phyloP scores from a whole-genome alignment of 2,113 vertebrate genomes.

The Pica pica region DNA sequence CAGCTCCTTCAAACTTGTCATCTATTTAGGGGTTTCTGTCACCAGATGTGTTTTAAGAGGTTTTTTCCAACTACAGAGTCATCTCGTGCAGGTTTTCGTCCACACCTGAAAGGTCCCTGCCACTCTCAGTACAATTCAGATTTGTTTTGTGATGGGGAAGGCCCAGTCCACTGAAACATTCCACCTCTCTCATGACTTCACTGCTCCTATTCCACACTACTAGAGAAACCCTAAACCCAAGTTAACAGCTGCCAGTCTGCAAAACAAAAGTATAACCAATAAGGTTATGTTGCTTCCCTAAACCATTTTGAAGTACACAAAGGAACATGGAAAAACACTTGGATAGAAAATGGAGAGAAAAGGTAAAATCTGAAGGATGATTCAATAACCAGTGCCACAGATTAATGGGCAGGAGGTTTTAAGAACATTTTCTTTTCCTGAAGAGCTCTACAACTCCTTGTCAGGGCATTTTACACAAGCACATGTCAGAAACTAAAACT shows the following conservation, averaged over 20 bases:
- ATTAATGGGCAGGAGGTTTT: neutral
- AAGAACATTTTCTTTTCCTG: neutral
- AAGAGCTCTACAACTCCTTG: neutral
- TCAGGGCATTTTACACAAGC: neutral
- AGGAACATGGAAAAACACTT: neutral
- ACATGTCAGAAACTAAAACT: rapidly evolving
- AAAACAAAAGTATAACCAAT: neutral
- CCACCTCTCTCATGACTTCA: neutral
- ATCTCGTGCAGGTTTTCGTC: neutral
- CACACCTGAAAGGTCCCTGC: neutral
- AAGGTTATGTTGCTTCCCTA: neutral
- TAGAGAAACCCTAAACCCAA: neutral
- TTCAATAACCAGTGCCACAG: neutral
- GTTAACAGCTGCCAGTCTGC: neutral
- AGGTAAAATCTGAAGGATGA: neutral
- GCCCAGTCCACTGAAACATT: neutral
- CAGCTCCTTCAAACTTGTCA: neutral
- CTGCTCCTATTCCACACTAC: neutral
- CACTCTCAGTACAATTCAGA: neutral
- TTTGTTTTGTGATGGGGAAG: neutral
- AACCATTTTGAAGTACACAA: rapidly evolving
- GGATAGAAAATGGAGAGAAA: neutral
- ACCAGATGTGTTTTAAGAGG: neutral
- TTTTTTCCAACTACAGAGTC: neutral
- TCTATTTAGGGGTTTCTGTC: neutral